Evolutionary conservation across 2,888 invertebrate genomes (phyloP).

Genomic region (Drosophila subquinaria): DNA sequence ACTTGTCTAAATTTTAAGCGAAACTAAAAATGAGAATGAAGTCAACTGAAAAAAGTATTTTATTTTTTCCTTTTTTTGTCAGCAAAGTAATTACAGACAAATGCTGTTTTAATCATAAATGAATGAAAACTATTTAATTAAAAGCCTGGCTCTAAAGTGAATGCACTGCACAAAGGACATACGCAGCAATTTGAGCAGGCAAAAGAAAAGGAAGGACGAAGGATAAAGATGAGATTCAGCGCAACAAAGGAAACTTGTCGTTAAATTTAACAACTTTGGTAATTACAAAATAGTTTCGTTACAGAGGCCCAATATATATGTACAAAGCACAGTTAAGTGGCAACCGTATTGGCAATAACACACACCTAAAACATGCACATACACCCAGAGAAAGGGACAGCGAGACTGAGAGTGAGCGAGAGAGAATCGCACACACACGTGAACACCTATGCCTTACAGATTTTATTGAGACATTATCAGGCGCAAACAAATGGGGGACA

Average conservation of each 20-base stretch:
- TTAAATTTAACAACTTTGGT: conserved; percentile 74
- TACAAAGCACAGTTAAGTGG: conserved; percentile 36
- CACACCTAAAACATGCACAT: conserved; percentile 34
- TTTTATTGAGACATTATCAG: conserved; percentile 78
- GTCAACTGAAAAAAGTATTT: background rate
- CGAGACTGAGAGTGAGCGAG: background rate
- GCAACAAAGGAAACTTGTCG: conserved; percentile 33
- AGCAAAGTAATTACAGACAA: conserved; percentile 44
- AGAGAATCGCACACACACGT: background rate
- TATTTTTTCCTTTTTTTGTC: background rate
- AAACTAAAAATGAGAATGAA: background rate
- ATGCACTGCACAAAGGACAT: conserved; percentile 23
- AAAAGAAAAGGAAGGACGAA: background rate
- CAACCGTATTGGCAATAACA: conserved; percentile 52
- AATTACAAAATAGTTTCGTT: conserved; percentile 76
- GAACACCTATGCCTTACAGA: conserved; percentile 64
- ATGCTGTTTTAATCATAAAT: conserved; percentile 55
- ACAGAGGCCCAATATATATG: conserved; percentile 24
- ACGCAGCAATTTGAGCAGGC: conserved; percentile 5
- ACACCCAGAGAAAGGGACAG: background rate
- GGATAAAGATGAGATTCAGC: background rate
- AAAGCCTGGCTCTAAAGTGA: conserved; percentile 20
- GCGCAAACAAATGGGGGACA: conserved; percentile 74
- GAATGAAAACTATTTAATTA: conserved; percentile 60
- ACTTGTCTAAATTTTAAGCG: background rate